Evolutionary conservation across 2,888 invertebrate genomes (phyloP).

Genomic region (Teleiodes luculella): DNA sequence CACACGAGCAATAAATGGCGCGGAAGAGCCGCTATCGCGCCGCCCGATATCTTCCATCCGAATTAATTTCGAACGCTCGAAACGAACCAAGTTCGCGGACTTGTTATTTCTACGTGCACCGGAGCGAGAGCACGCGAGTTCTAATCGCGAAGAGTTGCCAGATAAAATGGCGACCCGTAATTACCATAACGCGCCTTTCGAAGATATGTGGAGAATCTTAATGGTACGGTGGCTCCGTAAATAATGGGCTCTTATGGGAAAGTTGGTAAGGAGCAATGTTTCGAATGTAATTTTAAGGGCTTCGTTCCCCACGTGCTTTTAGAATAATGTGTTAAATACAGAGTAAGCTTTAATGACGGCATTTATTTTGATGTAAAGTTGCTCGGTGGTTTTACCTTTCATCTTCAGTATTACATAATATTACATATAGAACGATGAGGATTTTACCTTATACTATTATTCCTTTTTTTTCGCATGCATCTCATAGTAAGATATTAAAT

Average conservation of each 20-base stretch:
- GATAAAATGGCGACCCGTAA: conserved; percentile 78
- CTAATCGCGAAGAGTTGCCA: conserved; percentile 72
- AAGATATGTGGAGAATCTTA: conserved; percentile 78
- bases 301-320: conserved; percentile 71
- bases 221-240: conserved; percentile 77
- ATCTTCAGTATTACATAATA: conserved; percentile 13
- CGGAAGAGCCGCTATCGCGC: conserved; percentile 74
- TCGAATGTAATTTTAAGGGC: conserved; percentile 77
- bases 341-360: conserved; percentile 54
- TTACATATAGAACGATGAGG: background rate
- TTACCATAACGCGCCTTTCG: conserved; percentile 77
- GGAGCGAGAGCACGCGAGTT: conserved; percentile 54
- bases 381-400: conserved; percentile 21
- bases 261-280: conserved; percentile 76
- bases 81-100: conserved; percentile 74
- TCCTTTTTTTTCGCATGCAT: too few species aligned
- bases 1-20: conserved; percentile 79
- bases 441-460: too few species aligned
- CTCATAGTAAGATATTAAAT: too few species aligned
- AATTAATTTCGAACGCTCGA: conserved; percentile 73
- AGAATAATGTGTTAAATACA: conserved; percentile 71
- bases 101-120: conserved; percentile 72
- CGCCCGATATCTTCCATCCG: conserved; percentile 78
- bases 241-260: conserved; percentile 79
- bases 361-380: conserved; percentile 51